Base-by-base conservation (phyloP, 2,797 vertebrate genomes). In the Enteromius mattozi region DNA sequence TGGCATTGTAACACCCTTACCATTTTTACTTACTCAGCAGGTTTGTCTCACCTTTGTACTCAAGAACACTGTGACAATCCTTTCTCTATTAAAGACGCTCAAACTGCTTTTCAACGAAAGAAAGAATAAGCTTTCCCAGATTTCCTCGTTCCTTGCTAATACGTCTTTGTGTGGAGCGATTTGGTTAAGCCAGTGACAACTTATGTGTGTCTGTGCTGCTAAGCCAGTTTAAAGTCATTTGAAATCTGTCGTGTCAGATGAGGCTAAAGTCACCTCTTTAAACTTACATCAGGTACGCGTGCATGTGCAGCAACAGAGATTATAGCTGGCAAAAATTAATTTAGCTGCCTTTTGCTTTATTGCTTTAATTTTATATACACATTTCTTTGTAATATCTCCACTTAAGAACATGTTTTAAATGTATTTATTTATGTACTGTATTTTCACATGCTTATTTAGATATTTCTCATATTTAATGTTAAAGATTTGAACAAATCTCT, bases 141-240 rank as follows among this genome's bases (percentile, higher is more conserved):
- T 89, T 87, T 83, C 75, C 76, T 81, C 79, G 24, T 88, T 89
- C 66, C 79, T 78, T 70, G 89, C 92, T 94, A 92, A 93, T 89
- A 79, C 77, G 85, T 93, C 92, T 94, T 93, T 94, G 89, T 90
- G 91, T 74, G 80, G 86, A 91, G 92, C 89, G 92, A 92, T 92
- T 94, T 90, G 86, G 90, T 88, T 95, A 94, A 95, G 93, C 93
- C 88, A 90, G 88, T 92, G 93, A 92, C 93, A 92, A 94, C 90
- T 93, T 93, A 90, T 91, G 87, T 91, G 90, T 93, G 92, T 94
- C 93, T 93, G 92, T 93, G 91, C 92, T 89, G 89, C 88, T 94
- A 95, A 96, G 89, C 92, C 92, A 91, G 93, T 95, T 95, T 94
- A 93, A 95, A 94, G 92, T 93, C 66, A 85, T 90, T 88, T 81